Base-by-base conservation (phyloP, 2,888 invertebrate species). In the Calliopum simillimum region DNA sequence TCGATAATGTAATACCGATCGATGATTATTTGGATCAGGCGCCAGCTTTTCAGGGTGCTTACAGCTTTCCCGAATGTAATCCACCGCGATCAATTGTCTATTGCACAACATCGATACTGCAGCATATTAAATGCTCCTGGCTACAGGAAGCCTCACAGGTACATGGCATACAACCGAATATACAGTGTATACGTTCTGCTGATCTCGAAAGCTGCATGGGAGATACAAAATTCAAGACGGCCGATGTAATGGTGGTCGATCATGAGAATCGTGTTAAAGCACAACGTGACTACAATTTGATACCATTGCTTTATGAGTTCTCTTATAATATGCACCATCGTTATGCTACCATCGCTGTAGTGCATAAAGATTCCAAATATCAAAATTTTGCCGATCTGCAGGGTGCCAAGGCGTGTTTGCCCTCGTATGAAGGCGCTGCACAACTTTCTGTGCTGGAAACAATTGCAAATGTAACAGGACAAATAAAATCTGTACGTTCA, bases 41-140 rank as follows among this genome's bases (percentile, higher is more conserved):
- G 0, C 82, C 86, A 0, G 91, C 90, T 0, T 91, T 90, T 77
- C 86, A 89, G 51, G 90, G 90, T 68, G 91, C 91, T 0, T 91
- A 91, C 76, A 91, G 91, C 77, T 92, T 91, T 77, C 88, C 89
- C 0, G 91, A 91, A 0, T 92, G 92, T 75, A 89, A 90, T 81
- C 92, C 91, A 0, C 91, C 92, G 0, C 88, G 92, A 56, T 88
- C 89, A 49, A 88, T 90, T 70, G 88, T 88, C 0, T 82, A 92
- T 59, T 95, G 95, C 80, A 91, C 93, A 0, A 90, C 90, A 0
- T 90, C 92, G 0, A 88, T 90, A 14, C 85, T 91, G 0, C 94
- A 93, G 78, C 89, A 90, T 72, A 88, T 90, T 63, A 96, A 96
- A 80, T 97, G 97, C 81, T 89, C 91, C 1, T 93, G 93, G 90